Evolutionary conservation across 1,140 invertebrate species (phyloP), one percentile per base, ranked within the genome.

Genomic region (Drosophila asahinai): DNA sequence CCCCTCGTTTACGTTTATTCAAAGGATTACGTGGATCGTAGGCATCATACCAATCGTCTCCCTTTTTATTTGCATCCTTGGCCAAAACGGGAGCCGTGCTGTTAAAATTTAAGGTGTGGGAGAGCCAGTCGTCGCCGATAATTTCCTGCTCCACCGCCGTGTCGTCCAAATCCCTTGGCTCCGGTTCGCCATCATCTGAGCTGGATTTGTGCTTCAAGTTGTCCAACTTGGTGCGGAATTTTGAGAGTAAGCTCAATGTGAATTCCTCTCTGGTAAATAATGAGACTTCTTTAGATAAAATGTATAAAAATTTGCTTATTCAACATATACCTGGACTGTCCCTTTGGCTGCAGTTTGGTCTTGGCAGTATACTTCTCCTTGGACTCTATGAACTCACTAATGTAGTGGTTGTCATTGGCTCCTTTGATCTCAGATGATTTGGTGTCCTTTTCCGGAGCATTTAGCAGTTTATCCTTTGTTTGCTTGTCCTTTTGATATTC

Each of bases 1-100:
- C 95, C 6, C 95, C 97, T 70, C 98, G 94, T 92, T 98, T 95
- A 58, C 98, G 94, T 94, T 99, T 98, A 80, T 98, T 99, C 1
- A 99, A 93, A 0, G 97, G 97, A 95, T 99, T 99, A 80, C 98
- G 94, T 0, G 99, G 99, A 94, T 99, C 98, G 89, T 97, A 97
- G 65, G 99, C 98, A 87, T 99, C 98, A 93, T 98, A 99, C 97
- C 98, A 98, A 92, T 99, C 98, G 82, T 98, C 96, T 62, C 96
- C 95, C 92, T 98, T 98, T 5, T 96, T 97, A 81, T 97, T 99
- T 0, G 99, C 99, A 94, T 99, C 99, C 92, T 98, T 98, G 0
- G 99, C 99, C 59, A 98, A 94, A 17, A 97, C 95, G 0, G 96
- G 95, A 1, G 93, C 94, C 68, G 95, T 95, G 11, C 97, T 96